A percentile compares a stretch with the other conserved stretches of the same genome.
Evolutionary conservation across 2,797 vertebrate genomes (phyloP).

Genomic region (Chrosomus eos): DNA sequence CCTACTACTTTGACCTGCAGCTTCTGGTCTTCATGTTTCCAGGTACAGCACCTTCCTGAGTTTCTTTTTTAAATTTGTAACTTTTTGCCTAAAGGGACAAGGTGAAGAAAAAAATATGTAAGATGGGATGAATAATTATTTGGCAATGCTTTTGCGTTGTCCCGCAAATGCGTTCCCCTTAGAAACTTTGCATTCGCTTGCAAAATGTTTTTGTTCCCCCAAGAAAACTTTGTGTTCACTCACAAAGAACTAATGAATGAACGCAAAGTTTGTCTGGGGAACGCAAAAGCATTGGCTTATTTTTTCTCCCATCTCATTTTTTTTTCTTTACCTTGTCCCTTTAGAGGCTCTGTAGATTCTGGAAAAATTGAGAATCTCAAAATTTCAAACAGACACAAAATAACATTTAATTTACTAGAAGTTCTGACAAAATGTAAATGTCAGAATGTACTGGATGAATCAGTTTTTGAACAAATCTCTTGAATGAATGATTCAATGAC

Average conservation of each 20-base stretch:
- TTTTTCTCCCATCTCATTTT: too few relatives aligned
- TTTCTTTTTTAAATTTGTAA: neutral
- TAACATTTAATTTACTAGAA: neutral
- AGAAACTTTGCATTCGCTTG: too few relatives aligned
- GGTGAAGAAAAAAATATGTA: too few relatives aligned
- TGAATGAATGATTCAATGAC: neutral
- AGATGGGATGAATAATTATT: too few relatives aligned
- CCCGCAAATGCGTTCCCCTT: too few relatives aligned
- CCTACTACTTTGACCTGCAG: slow-evolving; percentile 97
- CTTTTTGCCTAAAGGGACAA: neutral
- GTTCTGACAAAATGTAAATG: neutral
- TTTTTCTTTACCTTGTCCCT: too few relatives aligned
- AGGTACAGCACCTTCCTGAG: slow-evolving; percentile 70
- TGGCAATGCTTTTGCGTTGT: too few relatives aligned
- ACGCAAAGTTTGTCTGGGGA: too few relatives aligned
- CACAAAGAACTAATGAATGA: too few relatives aligned
- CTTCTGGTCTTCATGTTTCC: slow-evolving; percentile 99
- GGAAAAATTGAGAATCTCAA: neutral
- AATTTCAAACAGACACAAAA: neutral
- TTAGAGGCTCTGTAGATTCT: neutral
- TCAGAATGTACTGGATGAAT: neutral
- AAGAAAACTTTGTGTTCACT: too few relatives aligned
- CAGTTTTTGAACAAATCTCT: neutral
- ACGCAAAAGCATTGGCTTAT: too few relatives aligned
- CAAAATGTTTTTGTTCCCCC: too few relatives aligned